These are phyloP conservation scores for Apodemia mormo DNA, from an alignment of 2,888 invertebrate genomes.

Conservation along the genomic window DNA sequence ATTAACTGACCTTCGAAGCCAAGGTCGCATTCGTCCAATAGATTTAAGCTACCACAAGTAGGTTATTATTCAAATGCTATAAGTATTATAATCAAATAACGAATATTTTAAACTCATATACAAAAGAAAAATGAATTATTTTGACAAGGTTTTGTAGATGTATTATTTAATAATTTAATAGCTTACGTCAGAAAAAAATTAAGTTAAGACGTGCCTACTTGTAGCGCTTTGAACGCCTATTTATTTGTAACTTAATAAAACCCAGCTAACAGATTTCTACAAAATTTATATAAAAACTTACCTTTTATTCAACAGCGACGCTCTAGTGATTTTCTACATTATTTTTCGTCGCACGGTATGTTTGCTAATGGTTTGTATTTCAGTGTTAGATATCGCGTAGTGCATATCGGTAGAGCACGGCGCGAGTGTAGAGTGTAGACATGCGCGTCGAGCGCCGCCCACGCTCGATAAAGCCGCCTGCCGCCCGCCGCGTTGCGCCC, in stretches of 20 bases:
- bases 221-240: neutral
- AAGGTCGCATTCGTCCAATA: neutral
- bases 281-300: constrained; percentile 40
- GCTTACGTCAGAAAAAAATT: too few species aligned
- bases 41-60: neutral
- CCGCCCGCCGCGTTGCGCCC: constrained; percentile 41
- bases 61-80: neutral
- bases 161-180: too few species aligned
- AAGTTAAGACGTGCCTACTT: too few species aligned
- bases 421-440: constrained; percentile 45
- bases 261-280: neutral
- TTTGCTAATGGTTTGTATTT: constrained; percentile 40
- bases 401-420: constrained; percentile 53
- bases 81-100: neutral
- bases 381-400: constrained; percentile 49
- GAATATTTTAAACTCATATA: neutral
- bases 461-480: constrained; percentile 66
- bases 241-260: neutral
- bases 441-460: constrained; percentile 60
- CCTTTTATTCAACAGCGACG: constrained; percentile 44
- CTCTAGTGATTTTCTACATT: constrained; percentile 46
- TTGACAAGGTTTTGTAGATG: too few species aligned
- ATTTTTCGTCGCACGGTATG: constrained; percentile 46
- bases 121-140: neutral
- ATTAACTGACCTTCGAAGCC: neutral